Evolutionary conservation across 2,888 invertebrate genomes (phyloP), one percentile per base, ranked within the genome.

Genomic region (Stictocephala bisonia): DNA sequence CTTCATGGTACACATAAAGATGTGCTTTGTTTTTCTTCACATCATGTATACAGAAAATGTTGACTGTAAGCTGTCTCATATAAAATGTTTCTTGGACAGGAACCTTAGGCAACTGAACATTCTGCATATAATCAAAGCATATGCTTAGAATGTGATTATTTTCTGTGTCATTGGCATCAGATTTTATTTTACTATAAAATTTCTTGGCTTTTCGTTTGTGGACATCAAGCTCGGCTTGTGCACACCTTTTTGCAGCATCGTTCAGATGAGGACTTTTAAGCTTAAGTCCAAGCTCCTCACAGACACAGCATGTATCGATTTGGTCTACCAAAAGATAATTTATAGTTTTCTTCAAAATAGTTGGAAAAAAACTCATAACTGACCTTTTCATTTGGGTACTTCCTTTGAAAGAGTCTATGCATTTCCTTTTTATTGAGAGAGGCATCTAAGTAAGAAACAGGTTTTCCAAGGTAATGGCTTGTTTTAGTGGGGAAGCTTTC

Each of bases 1-100:
- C 73, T 74, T 81, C 80, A 53, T 74, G 72, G 76, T 80, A 80
- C 20, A 71, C 48, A 73, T 78, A 80, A 53, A 77, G 76, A 15
- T 44, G 48, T 7, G 76, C 78, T 44, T 76, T 74, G 66, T 78
- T 78, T n/a, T 73, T 77, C 27, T 77, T 74, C 56, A 80, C 72
- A 60, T 79, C 76, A 71, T 79, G 78, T 60, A 75, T 74, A 74
- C 66, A 74, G 56, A 75, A 71, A 15, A 76, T 53, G 71, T 67
- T 68, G 35, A 73, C 75, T 9, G 76, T 77, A 18, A 76, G 50
- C 53, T 79, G 75, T 18, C 77, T 53, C 22, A 74, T 71, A 75
- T 77, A 79, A 41, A 70, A 70, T 2, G 53, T 69, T 3, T 53
- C 53, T 18, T 69, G 51, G 1, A 69, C 31, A 3, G 58, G 72